Percentiles rank a stretch among this genome's conserved stretches.
Evolutionary conservation across 2,797 vertebrate species (phyloP).

Genomic region (Rhincodon typus): DNA sequence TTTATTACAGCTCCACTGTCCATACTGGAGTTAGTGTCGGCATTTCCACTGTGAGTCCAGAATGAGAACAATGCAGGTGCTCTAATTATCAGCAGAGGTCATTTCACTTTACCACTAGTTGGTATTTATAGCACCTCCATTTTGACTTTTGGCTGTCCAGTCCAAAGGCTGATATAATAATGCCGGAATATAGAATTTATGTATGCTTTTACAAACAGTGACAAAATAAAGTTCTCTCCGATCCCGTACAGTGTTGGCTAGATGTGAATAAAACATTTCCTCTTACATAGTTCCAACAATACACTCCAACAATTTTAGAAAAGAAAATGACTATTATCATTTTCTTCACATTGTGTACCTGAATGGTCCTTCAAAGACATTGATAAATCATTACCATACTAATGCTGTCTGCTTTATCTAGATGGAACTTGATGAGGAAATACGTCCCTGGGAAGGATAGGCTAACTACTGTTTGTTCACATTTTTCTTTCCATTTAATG

Average conservation of each 20-base stretch:
- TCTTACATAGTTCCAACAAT: not conserved
- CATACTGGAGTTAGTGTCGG: not conserved
- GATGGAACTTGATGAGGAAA: not conserved
- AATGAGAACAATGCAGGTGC: not conserved
- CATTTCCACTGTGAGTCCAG: not conserved
- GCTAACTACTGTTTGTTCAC: conserved; percentile 25
- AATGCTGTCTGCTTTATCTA: not conserved
- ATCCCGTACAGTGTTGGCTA: not conserved
- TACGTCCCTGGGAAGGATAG: conserved; percentile 21
- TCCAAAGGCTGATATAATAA: not conserved
- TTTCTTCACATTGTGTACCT: conserved; percentile 13
- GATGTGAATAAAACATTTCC: not conserved
- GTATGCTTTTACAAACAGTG: not conserved
- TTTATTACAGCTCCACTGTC: not conserved
- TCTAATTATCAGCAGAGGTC: not conserved
- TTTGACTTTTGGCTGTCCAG: conserved; percentile 6
- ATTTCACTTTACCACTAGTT: not conserved
- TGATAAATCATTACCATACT: not conserved
- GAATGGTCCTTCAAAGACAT: not conserved
- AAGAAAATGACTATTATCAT: conserved; percentile 4
- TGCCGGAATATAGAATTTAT: conserved; percentile 8
- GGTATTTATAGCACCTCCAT: not conserved
- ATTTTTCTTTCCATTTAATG: conserved; percentile 38
- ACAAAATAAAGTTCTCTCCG: not conserved
- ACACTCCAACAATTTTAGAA: not conserved